Percentiles rank a stretch among this genome's conserved stretches.
These are phyloP conservation scores for Xenus cinereus DNA, from an alignment of 2,113 vertebrate species.

Conservation along the genomic window DNA sequence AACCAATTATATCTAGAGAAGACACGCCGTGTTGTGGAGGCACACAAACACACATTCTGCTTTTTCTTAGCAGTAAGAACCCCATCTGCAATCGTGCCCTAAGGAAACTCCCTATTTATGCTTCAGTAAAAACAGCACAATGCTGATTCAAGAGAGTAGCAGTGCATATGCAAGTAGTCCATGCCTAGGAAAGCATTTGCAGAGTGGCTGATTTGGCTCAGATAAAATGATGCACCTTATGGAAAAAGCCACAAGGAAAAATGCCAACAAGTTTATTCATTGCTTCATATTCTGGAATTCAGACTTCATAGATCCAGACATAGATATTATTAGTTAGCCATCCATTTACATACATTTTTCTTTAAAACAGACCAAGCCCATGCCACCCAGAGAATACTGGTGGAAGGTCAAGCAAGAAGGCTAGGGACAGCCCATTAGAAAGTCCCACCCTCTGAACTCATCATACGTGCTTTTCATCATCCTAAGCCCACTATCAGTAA, in stretches of 20 bases:
- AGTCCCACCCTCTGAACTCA: neutral
- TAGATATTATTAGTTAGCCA: neutral
- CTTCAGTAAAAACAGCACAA: neutral
- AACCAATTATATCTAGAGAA: neutral
- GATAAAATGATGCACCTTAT: neutral
- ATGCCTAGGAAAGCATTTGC: neutral
- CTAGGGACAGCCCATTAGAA: neutral
- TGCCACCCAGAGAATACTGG: neutral
- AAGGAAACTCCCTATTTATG: neutral
- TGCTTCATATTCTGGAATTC: neutral
- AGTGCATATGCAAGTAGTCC: neutral
- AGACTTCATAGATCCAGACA: neutral
- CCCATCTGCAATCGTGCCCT: neutral
- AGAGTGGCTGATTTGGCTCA: neutral
- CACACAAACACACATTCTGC: neutral
- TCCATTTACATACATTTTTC: neutral
- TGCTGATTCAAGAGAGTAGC: neutral
- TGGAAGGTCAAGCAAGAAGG: neutral
- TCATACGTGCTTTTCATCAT: fast-evolving
- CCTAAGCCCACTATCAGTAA: fast-evolving
- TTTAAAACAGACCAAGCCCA: neutral
- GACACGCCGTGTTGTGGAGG: neutral
- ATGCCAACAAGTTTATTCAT: neutral
- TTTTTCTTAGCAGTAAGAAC: neutral
- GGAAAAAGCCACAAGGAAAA: neutral